Percentiles rank a stretch among this genome's conserved stretches.
Conservation (phyloP, 30 jellyfish, hydroid and myxozoan species). For the Aurelia sp. region DNA sequence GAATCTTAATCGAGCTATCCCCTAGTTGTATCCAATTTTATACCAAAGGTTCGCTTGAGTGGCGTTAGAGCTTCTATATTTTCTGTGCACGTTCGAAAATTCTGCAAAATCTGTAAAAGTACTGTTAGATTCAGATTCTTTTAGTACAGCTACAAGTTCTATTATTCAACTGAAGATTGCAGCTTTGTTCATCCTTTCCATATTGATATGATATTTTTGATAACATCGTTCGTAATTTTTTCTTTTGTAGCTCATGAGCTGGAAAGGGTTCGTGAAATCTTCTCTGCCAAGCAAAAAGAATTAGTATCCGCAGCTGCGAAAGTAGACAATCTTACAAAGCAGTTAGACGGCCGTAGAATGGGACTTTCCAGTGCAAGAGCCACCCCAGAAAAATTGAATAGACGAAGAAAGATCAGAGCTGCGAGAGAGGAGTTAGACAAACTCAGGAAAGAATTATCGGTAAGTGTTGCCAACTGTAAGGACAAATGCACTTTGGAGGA, state of each 20-base stretch:
- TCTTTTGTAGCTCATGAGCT: constrained; percentile 83
- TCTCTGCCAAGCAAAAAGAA: constrained; percentile 90
- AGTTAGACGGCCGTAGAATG: constrained; percentile 85
- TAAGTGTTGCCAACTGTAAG: constrained; percentile 15
- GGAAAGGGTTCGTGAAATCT: constrained; percentile 85
- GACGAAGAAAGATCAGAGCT: constrained; percentile 95
- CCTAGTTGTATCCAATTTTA: too few relatives aligned
- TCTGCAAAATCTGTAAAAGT: too few relatives aligned
- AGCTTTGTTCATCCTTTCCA: too few relatives aligned
- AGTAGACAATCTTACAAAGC: constrained; percentile 91
- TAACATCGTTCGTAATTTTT: background rate
- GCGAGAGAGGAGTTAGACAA: constrained; percentile 94
- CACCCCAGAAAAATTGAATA: constrained; percentile 90
- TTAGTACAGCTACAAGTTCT: too few relatives aligned
- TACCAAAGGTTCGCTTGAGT: too few relatives aligned
- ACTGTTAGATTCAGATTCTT: too few relatives aligned
- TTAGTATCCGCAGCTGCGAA: constrained; percentile 89
- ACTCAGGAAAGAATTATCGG: constrained; percentile 90
- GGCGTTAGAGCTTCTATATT: too few relatives aligned
- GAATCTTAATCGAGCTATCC: too few relatives aligned
- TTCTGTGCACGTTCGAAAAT: too few relatives aligned
- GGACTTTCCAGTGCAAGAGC: constrained; percentile 85
- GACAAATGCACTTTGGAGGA: too few relatives aligned
- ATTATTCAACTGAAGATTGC: too few relatives aligned
- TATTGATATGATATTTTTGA: too few relatives aligned